Evolutionary conservation across 2,797 vertebrate genomes (phyloP).

Genomic region (Pithecia hirsuta): DNA sequence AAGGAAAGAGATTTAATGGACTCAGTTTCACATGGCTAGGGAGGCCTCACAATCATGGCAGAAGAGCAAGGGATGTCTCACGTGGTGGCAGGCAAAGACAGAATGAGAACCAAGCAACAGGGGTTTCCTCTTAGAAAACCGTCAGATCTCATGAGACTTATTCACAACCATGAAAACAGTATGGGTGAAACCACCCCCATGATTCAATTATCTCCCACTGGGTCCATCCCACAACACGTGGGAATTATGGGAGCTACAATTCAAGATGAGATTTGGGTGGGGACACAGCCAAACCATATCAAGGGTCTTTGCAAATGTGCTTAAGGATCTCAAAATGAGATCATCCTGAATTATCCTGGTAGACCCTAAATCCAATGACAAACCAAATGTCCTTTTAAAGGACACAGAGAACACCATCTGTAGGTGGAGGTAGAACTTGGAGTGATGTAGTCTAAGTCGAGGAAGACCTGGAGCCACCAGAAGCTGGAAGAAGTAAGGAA

Average conservation of each 20-base stretch:
- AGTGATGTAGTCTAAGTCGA: neutral
- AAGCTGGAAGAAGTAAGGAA: neutral
- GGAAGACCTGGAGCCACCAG: neutral
- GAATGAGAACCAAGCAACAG: neutral
- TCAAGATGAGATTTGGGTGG: neutral
- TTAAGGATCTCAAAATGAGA: neutral
- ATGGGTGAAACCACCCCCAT: neutral
- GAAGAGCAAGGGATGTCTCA: neutral
- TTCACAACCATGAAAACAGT: neutral
- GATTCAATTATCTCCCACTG: neutral
- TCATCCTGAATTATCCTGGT: neutral
- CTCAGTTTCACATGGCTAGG: neutral
- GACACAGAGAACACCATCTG: fast-evolving
- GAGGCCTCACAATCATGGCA: neutral
- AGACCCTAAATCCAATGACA: neutral
- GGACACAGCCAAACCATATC: neutral
- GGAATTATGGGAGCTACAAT: neutral
- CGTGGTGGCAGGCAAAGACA: neutral
- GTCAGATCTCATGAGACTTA: neutral
- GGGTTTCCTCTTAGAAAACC: neutral
- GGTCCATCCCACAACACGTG: neutral
- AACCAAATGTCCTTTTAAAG: neutral
- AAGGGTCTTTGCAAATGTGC: neutral
- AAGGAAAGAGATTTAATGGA: neutral
- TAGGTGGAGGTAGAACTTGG: neutral